A percentile compares a stretch with the other conserved stretches of the same genome.
These are phyloP conservation scores for Mythimna vitellina DNA, from an alignment of 2,888 invertebrate genomes.

Conservation along the genomic window DNA sequence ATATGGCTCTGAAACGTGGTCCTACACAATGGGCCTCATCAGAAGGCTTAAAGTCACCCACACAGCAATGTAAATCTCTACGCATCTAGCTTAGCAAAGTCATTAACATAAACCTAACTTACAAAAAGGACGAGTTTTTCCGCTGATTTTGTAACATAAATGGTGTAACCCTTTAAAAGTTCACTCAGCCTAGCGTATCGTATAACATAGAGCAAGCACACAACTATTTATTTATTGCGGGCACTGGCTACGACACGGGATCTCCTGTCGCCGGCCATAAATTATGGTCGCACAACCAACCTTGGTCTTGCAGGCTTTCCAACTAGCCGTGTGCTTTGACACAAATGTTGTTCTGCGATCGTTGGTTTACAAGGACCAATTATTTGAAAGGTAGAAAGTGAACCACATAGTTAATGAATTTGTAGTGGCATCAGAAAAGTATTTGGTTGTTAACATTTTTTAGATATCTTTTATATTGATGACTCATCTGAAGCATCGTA, in stretches of 20 bases:
- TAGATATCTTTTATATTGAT: neutral
- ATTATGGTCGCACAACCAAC: constrained; percentile 76
- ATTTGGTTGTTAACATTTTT: neutral
- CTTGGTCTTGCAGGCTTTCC: constrained; percentile 68
- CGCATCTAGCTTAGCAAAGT: neutral
- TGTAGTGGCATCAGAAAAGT: neutral
- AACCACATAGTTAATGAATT: neutral
- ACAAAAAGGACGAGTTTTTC: constrained; percentile 20
- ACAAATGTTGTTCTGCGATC: constrained; percentile 31
- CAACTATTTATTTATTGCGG: constrained; percentile 81
- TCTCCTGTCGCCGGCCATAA: constrained; percentile 81
- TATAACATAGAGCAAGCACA: constrained; percentile 77
- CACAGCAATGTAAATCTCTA: neutral
- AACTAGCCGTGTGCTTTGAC: constrained; percentile 60
- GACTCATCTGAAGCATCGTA: neutral
- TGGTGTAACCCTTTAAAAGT: constrained; percentile 69
- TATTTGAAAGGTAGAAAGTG: neutral
- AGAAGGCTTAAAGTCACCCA: too few species aligned
- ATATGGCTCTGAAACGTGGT: too few species aligned
- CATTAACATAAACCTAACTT: constrained; percentile 1
- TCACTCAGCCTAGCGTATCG: constrained; percentile 79
- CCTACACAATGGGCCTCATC: too few species aligned
- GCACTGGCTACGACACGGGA: constrained; percentile 78
- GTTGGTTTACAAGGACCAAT: constrained; percentile 11
- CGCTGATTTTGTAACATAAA: constrained; percentile 35